phyloP scores from a whole-genome alignment of 1,140 invertebrate species.

The Leptinotarsa undecemlineata region DNA sequence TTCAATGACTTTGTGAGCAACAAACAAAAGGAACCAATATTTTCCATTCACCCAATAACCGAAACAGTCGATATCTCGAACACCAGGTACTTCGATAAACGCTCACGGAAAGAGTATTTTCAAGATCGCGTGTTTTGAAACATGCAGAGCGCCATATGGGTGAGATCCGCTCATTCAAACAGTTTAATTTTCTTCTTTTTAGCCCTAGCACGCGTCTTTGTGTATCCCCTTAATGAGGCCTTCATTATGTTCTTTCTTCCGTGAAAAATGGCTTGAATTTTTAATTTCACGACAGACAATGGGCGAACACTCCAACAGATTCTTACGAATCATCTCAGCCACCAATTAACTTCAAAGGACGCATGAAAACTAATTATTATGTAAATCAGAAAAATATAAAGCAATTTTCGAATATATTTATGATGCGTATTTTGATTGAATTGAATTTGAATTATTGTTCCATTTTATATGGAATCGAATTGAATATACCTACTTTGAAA shows the following conservation, averaged over 20 bases:
- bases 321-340: too few species aligned
- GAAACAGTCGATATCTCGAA: neutral
- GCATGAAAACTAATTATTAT: too few species aligned
- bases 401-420: too few species aligned
- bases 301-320: neutral
- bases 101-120: neutral
- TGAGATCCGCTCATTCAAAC: conserved; percentile 12
- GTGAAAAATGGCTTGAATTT: neutral
- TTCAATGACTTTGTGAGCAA: too few species aligned
- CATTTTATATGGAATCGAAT: too few species aligned
- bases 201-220: conserved; percentile 4
- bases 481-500: too few species aligned
- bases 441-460: too few species aligned
- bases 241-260: conserved; percentile 13
- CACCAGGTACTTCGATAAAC: neutral
- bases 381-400: too few species aligned
- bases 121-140: conserved; percentile 1
- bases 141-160: conserved; percentile 7
- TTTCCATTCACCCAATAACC: neutral
- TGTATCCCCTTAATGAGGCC: conserved; percentile 7
- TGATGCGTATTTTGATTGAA: too few species aligned
- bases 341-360: too few species aligned
- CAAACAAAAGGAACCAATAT: too few species aligned
- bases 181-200: conserved; percentile 17
- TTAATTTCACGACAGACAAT: neutral